Conservation (phyloP, 1,140 invertebrate species). For the Trigoniulus corallinus region DNA sequence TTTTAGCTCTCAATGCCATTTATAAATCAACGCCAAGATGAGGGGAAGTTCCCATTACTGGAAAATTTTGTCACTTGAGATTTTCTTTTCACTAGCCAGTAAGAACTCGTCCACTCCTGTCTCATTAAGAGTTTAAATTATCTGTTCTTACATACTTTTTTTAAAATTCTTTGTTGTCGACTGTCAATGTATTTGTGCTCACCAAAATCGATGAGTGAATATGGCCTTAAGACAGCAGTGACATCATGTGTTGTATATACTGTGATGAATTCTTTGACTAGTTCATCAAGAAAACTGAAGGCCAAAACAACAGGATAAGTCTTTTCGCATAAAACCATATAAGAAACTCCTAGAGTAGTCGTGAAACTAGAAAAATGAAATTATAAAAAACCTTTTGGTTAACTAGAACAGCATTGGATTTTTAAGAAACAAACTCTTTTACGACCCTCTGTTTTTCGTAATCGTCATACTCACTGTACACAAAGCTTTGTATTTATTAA, state of each 20-base stretch:
- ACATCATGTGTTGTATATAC: conserved; percentile 23
- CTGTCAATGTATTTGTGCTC: conserved; percentile 9
- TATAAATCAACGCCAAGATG: too few species aligned
- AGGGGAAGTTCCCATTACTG: too few species aligned
- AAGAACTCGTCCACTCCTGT: too few species aligned
- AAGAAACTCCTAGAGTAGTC: conserved; percentile 22
- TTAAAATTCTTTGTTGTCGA: too few species aligned
- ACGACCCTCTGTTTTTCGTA: too few species aligned
- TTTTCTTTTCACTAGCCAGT: too few species aligned
- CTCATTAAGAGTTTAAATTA: too few species aligned
- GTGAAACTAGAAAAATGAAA: conserved; percentile 22
- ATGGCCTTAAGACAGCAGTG: conserved; percentile 23
- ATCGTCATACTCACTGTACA: conserved; percentile 23
- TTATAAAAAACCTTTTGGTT: background rate
- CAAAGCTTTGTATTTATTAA: conserved; percentile 12
- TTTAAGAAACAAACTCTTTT: too few species aligned
- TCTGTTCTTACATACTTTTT: too few species aligned
- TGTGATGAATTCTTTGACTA: conserved; percentile 28
- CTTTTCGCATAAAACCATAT: conserved; percentile 25
- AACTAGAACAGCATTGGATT: background rate
- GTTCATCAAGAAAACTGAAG: conserved; percentile 30
- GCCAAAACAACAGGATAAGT: conserved; percentile 27
- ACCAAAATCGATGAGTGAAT: conserved; percentile 32
- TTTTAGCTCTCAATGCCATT: too few species aligned
- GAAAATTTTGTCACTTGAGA: too few species aligned